These are phyloP conservation scores for Malurus cyaneus DNA, from an alignment of 2,113 vertebrate genomes.

Conservation along the genomic window DNA sequence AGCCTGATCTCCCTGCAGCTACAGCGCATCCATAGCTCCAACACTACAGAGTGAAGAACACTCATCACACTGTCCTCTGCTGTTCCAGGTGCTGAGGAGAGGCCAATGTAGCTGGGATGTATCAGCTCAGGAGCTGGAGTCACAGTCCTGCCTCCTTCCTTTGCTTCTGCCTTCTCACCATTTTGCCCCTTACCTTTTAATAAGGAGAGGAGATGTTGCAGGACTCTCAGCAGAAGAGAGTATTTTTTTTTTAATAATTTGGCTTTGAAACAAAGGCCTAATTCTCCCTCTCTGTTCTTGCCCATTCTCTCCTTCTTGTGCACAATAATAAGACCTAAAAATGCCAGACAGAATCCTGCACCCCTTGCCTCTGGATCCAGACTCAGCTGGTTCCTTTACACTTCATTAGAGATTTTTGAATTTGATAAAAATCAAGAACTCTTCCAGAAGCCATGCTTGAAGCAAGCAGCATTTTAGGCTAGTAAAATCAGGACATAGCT, in stretches of 20 bases:
- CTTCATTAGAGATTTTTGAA: background rate
- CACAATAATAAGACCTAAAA: background rate
- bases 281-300: background rate
- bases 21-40: background rate
- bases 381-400: background rate
- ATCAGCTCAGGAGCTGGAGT: conserved; percentile 16
- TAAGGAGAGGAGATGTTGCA: background rate
- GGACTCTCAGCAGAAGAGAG: background rate
- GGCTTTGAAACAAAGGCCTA: background rate
- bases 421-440: background rate
- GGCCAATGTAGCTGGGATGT: background rate
- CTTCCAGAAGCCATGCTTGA: background rate
- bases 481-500: background rate
- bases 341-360: rapidly evolving
- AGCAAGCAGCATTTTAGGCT: background rate
- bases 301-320: background rate
- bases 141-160: background rate
- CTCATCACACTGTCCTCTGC: conserved; percentile 36
- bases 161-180: background rate
- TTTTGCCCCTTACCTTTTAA: background rate
- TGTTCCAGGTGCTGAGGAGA: conserved; percentile 47
- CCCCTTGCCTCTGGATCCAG: background rate
- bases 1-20: background rate
- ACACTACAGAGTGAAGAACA: background rate
- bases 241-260: background rate